These are phyloP conservation scores for Mystacornis crossleyi DNA, from an alignment of 2,113 vertebrate genomes.

Conservation along the genomic window DNA sequence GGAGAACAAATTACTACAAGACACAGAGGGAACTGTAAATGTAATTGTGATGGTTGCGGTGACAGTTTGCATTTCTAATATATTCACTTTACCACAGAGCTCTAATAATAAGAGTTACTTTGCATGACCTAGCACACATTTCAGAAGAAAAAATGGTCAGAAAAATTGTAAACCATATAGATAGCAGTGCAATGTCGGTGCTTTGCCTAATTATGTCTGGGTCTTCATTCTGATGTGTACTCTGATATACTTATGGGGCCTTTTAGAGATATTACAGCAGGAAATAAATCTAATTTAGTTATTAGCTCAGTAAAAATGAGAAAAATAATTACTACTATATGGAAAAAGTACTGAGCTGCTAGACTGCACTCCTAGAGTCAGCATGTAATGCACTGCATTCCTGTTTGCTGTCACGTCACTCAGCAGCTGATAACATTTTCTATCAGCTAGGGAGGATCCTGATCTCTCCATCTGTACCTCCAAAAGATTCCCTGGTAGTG, in stretches of 20 bases:
- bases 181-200: neutral
- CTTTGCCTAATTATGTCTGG: neutral
- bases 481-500: neutral
- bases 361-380: neutral
- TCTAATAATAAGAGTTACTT: neutral
- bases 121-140: conserved; percentile 4
- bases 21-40: conserved; percentile 54
- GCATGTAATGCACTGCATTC: neutral
- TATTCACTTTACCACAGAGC: neutral
- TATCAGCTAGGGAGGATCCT: neutral
- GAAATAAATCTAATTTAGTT: conserved; percentile 17
- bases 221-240: neutral
- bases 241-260: neutral
- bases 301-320: neutral
- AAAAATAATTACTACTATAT: neutral
- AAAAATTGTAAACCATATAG: neutral
- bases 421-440: neutral
- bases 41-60: conserved; percentile 54
- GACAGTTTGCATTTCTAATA: conserved; percentile 55
- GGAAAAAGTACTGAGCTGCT: neutral
- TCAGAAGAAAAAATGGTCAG: neutral
- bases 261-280: neutral
- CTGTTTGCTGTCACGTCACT: neutral
- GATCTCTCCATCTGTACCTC: neutral
- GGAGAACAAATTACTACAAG: conserved; percentile 62